Conservation (phyloP, 35 echinoderm and acorn worm species). For the Anneissia japonica region DNA sequence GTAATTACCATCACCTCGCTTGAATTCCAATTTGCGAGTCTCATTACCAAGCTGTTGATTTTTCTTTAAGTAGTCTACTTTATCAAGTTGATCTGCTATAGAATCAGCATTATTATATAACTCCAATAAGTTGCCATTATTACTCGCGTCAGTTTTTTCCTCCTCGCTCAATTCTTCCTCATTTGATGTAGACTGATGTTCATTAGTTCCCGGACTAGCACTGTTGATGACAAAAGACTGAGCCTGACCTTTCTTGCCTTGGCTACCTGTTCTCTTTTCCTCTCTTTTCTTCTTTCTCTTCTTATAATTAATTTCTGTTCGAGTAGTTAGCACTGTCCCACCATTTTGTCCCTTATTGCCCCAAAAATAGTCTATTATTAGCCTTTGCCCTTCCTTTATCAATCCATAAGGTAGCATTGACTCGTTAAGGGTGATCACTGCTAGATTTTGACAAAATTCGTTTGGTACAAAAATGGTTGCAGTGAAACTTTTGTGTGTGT, state of each 20-base stretch:
- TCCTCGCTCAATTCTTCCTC: neutral
- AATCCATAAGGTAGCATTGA: neutral
- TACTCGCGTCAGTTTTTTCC: neutral
- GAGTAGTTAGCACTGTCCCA: no score
- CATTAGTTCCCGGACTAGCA: neutral
- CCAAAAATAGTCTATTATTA: neutral
- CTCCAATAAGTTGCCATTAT: neutral
- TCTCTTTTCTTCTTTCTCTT: no score
- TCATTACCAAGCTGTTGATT: conserved; percentile 51
- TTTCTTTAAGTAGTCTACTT: neutral
- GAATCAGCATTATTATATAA: neutral
- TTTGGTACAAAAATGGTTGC: conserved; percentile 20
- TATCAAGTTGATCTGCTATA: neutral
- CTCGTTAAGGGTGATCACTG: neutral
- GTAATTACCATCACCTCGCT: conserved; percentile 40
- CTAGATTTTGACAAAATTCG: neutral
- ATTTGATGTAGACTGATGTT: neutral
- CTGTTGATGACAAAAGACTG: neutral
- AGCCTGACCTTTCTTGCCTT: neutral
- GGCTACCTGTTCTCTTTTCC: neutral
- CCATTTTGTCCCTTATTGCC: neutral
- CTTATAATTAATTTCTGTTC: no score
- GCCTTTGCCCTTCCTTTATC: neutral
- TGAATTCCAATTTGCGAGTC: conserved; percentile 55
- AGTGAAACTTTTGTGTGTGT: conserved; percentile 19